A percentile compares a stretch with the other conserved stretches of the same genome.
Conservation (phyloP, 2,797 vertebrate genomes). For the Megalops cyprinoides region DNA sequence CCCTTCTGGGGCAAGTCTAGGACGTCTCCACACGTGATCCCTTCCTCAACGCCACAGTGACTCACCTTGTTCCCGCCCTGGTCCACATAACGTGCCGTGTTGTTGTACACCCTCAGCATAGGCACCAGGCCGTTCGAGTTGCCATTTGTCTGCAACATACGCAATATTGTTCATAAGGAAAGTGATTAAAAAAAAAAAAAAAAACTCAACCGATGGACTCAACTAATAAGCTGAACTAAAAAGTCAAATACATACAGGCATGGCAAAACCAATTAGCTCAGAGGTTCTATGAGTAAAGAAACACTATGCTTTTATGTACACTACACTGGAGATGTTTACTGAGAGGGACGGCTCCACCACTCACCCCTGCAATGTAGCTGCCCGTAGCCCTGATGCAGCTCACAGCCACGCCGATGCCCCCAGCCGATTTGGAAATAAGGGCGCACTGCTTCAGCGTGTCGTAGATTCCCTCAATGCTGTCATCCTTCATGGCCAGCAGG, state of each 20-base stretch:
- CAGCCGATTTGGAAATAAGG: conserved; percentile 95
- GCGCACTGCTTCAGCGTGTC: conserved; percentile 96
- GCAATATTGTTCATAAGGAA: background rate
- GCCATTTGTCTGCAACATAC: conserved; percentile 84
- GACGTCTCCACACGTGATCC: background rate
- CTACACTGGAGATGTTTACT: too few relatives aligned
- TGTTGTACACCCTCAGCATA: conserved; percentile 98
- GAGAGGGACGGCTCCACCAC: too few relatives aligned
- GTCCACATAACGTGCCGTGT: conserved; percentile 96
- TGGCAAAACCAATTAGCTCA: too few relatives aligned
- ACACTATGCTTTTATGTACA: too few relatives aligned
- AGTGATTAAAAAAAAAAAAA: background rate
- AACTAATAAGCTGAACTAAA: background rate
- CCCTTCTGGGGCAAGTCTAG: background rate
- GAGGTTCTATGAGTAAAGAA: too few relatives aligned
- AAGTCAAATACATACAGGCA: too few relatives aligned
- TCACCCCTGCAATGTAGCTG: conserved; percentile 95
- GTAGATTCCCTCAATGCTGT: conserved; percentile 97
- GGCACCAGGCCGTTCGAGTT: conserved; percentile 96
- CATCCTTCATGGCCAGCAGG: conserved; percentile 94
- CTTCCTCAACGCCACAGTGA: too few relatives aligned
- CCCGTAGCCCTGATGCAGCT: conserved; percentile 95
- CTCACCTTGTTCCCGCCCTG: conserved; percentile 95
- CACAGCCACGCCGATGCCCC: conserved; percentile 93
- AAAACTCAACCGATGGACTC: background rate